Conservation (phyloP, 2,113 vertebrate genomes). For the Corydoras maculifer region DNA sequence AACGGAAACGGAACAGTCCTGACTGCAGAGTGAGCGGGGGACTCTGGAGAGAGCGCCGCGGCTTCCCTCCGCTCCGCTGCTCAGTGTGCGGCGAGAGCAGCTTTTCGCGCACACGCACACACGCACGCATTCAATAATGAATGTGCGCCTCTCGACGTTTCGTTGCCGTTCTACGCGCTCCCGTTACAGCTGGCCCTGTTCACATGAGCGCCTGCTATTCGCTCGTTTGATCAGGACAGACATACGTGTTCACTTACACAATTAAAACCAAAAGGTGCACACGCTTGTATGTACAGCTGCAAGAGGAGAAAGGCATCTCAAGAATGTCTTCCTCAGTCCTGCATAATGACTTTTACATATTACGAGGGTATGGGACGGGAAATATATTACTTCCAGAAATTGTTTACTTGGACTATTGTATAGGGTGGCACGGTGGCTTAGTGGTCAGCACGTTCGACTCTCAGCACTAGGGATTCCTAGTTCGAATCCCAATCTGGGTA, state of each 20-base stretch:
- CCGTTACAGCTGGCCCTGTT: slow-evolving; percentile 59
- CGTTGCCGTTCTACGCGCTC: slow-evolving; percentile 64
- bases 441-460: too few species aligned
- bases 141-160: slow-evolving; percentile 59
- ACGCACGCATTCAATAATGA: slow-evolving; percentile 63
- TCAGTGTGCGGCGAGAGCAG: too few species aligned
- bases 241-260: too few species aligned
- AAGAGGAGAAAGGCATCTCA: slow-evolving; percentile 26
- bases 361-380: background rate
- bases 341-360: slow-evolving; percentile 6
- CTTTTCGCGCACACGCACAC: too few species aligned
- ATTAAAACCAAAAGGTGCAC: too few species aligned
- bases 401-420: background rate
- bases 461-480: too few species aligned
- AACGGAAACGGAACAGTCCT: background rate
- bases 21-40: background rate
- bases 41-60: background rate
- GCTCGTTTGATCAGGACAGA: slow-evolving; percentile 31
- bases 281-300: too few species aligned
- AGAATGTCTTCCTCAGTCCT: slow-evolving; percentile 30
- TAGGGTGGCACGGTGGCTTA: too few species aligned
- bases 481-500: too few species aligned
- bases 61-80: slow-evolving; percentile 16
- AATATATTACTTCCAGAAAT: slow-evolving; percentile 19
- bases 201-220: slow-evolving; percentile 38